Evolutionary conservation across 2,113 vertebrate genomes (phyloP), one percentile per base, ranked within the genome.

Genomic region (Neodon shergylaensis): DNA sequence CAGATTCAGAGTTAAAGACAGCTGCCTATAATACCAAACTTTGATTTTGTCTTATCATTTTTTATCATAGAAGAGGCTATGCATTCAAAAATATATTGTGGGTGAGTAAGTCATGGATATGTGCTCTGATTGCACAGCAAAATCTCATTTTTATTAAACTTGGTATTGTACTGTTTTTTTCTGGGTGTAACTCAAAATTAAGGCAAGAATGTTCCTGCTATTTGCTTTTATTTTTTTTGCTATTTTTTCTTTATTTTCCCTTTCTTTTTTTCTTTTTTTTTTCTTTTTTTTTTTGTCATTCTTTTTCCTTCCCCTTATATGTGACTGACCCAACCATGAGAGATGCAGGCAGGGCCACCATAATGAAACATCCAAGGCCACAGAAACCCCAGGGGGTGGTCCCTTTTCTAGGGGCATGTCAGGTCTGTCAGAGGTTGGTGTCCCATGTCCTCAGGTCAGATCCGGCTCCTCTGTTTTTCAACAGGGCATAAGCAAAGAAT

Each of bases 11-110:
- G 77, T 44, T 92, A 82, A 73, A 0, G 0, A 66, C 68, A 58
- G 26, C 26, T 79, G 58, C 14, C 28, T 78, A 17, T n/a, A 92
- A 21, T 63, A 88, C 22, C 68, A 54, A 36, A 21, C 54, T 92
- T 86, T 92, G 2, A 72, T 88, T 91, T 33, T 68, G 65, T 68
- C 31, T 33, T 33, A 31, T 5, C 65, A 33, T 68, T 68, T 33
- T 68, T 83, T 93, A 65, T 72, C 49, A n/a, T 79, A 44, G 1
- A 39, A 22, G 14, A 73, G 28, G 33, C 24, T 92, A 1, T 81
- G 36, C 63, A 88, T 93, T 92, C 47, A 90, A 68, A 94, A 63
- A 82, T 22, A 66, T 4, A 44, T 13, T 92, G 22, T 92, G 31
- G n/a, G 9, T 74, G 89, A 84, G 26, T 68, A 12, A 94, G 85